A percentile compares a stretch with the other conserved stretches of the same genome.
phyloP scores from a whole-genome alignment of 2,888 invertebrate genomes.

The Vanessa cardui region DNA sequence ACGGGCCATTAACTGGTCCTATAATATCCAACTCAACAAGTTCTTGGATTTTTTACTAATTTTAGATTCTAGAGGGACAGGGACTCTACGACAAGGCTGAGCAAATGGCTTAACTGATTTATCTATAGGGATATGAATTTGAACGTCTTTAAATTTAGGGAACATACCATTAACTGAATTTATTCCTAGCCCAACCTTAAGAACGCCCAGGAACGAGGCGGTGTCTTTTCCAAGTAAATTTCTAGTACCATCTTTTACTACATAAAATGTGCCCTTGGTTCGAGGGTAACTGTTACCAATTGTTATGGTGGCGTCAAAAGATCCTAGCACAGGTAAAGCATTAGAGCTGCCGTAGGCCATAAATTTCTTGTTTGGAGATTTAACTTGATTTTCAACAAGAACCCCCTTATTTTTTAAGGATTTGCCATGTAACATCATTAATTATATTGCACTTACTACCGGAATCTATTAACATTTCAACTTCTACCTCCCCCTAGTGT shows the following conservation, averaged over 20 bases:
- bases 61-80: slow-evolving; percentile 7
- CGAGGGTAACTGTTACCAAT: background rate
- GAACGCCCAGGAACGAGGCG: background rate
- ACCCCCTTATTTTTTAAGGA: background rate
- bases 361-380: background rate
- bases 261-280: background rate
- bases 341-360: background rate
- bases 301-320: background rate
- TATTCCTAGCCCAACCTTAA: background rate
- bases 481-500: slow-evolving; percentile 20
- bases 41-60: background rate
- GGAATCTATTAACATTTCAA: slow-evolving; percentile 39
- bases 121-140: background rate
- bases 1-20: slow-evolving; percentile 37
- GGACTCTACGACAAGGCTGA: background rate
- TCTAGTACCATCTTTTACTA: too few relatives aligned
- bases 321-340: background rate
- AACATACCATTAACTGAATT: background rate
- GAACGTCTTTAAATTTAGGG: background rate
- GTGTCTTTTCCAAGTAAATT: background rate
- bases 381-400: too few relatives aligned
- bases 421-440: slow-evolving; percentile 3
- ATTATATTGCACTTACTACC: slow-evolving; percentile 24
- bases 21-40: slow-evolving; percentile 39
- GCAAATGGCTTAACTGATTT: background rate